Conservation (phyloP, 2,888 invertebrate species). For the Drosophila meridionalis region DNA sequence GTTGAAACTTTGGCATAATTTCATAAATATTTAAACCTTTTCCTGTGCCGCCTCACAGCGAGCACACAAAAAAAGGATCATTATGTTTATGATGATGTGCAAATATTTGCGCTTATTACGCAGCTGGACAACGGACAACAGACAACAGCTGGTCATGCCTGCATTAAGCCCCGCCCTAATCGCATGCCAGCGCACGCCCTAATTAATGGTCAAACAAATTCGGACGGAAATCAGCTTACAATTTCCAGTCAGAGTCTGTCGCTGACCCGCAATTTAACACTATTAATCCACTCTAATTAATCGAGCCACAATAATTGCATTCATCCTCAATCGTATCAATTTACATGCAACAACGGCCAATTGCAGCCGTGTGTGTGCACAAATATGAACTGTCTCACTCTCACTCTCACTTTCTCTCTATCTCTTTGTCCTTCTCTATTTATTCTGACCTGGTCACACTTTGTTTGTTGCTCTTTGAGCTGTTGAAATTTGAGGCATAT, state of each 20-base stretch:
- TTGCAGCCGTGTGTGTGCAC: neutral
- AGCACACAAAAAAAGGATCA: constrained; percentile 47
- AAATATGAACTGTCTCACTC: no score
- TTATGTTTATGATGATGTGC: constrained; percentile 70
- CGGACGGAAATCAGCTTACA: constrained; percentile 20
- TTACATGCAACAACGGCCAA: neutral
- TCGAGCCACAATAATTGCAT: constrained; percentile 7
- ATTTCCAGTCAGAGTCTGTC: constrained; percentile 15
- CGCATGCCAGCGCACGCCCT: constrained; percentile 11
- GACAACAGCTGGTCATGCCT: neutral
- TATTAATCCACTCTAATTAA: constrained; percentile 31
- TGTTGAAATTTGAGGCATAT: neutral
- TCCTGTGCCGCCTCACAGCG: constrained; percentile 43
- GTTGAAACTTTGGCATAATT: constrained; percentile 82
- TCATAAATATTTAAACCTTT: constrained; percentile 81
- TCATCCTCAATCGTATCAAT: constrained; percentile 3
- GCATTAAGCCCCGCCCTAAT: neutral
- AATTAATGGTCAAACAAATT: constrained; percentile 47
- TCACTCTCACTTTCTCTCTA: neutral
- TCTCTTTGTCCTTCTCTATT: neutral
- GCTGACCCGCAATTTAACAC: constrained; percentile 9
- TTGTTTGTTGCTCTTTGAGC: neutral
- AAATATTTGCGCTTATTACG: constrained; percentile 75
- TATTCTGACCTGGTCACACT: constrained; percentile 1
- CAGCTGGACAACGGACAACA: constrained; percentile 30